Base-by-base conservation (phyloP, 2,113 vertebrate species). In the Ceyx melanurus region DNA sequence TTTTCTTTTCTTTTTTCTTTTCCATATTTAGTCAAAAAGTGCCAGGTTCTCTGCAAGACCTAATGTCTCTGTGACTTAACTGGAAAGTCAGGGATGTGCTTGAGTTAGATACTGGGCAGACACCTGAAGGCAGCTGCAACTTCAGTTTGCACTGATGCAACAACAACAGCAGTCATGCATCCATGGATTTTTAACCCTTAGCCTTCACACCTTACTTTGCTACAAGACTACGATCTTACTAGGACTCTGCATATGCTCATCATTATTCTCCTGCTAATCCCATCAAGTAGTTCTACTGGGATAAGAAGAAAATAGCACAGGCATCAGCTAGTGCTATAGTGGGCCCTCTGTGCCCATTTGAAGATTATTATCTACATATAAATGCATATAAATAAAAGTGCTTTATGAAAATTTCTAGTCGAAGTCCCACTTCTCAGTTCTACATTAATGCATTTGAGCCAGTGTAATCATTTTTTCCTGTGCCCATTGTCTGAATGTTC, bases 111-210 rank as follows among this genome's bases (percentile, higher is more conserved):
- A 9, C 42, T 9, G 22, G 29, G 64, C 21, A 58, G 22, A 46
- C 4, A 82, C 4, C 8, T 18, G 16, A 58, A 87, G 19, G 48
- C 29, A 57, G 8, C 1, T 64, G 29, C 6, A 56, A 4, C 26
- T 80, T 80, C 1, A 1, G 9, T 73, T 93, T 70, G 7, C 28
- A 37, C 17, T 82, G 12, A 29, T 76, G 26, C 28, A n/a, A 57
- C 40, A n/a, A 57, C 40, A 22, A 42, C 14, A 62, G 20, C 5
- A 8, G 1, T 19, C 3, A 3, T 2, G 3, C 20, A 15, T 37
- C 23, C 13, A 26, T 12, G 16, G 21, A 68, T 62, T 92, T 78
- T 83, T 62, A 88, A 83, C 15, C 10, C 18, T 18, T 25, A 74
- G 13, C 11, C 25, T 88, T 90, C 51, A 62, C 13, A 51, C 2